Base-by-base conservation (phyloP, 2,888 invertebrate genomes). In the Cryptocephalus moraei region DNA sequence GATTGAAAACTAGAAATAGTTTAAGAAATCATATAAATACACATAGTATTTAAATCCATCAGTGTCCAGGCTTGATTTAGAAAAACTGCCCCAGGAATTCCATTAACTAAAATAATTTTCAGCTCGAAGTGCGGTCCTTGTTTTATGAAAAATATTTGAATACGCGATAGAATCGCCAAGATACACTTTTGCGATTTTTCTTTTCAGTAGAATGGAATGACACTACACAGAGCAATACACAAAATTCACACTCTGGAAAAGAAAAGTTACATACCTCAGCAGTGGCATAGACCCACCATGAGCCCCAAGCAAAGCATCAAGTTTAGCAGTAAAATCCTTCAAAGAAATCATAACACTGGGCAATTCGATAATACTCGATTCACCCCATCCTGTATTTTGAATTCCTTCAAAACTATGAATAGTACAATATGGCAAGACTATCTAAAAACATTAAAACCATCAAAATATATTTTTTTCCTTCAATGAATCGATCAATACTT, bases 221-320 rank as follows among this genome's bases (percentile, higher is more conserved):
- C 10, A 41, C 4, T 32, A 1, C 8, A 41, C 41, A 38, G 10
- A 22, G 32, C 13, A 8, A 48, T 10, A 10, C 34, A n/a, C 13
- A 39, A 14, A 41, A n/a, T n/a, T n/a, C n/a, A n/a, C n/a, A n/a
- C n/a, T n/a, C n/a, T n/a, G n/a, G n/a, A 33, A 9, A 11, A 38
- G 39, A 41, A 40, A 11, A 9, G 6, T 4, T 33, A 57, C 59
- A 66, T 64, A 89, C 88, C 88, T 90, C 58, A 86, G 77, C 48
- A 92, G 69, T 1, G 90, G 89, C 65, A 92, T 68, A 49, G 78
- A 77, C 33, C 90, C 90, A 59, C 82, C 79, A 65, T 92, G 92
- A 13, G 79, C 76, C 51, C 81, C 78, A 49, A 92, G 64, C 56
- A 92, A 69, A 43, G 76, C 71, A 59, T 83, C 79, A 46, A 87